These are phyloP conservation scores for Homarus americanus DNA, from an alignment of 1,140 invertebrate species.

Conservation along the genomic window DNA sequence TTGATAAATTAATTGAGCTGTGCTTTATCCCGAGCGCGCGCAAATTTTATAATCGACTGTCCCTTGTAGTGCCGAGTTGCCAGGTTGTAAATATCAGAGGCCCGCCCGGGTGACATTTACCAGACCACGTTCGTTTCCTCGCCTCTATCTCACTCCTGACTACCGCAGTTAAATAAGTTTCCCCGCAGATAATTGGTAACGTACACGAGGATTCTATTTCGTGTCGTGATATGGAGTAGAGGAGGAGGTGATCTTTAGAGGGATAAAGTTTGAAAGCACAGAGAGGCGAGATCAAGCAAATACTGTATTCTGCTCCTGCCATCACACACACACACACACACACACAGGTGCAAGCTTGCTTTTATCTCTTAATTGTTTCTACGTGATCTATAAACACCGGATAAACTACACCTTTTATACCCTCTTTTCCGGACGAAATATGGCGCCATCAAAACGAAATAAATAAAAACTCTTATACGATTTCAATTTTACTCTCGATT, in stretches of 20 bases:
- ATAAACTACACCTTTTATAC: neutral
- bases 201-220: too few relatives aligned
- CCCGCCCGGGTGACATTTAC: neutral
- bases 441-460: neutral
- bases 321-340: too few relatives aligned
- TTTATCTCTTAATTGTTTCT: neutral
- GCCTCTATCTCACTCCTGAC: too few relatives aligned
- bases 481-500: too few relatives aligned
- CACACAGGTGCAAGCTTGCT: neutral
- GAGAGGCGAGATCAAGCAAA: too few relatives aligned
- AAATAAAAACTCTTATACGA: too few relatives aligned
- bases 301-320: too few relatives aligned
- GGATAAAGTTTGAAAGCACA: too few relatives aligned
- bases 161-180: too few relatives aligned
- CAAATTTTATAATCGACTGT: constrained; percentile 17
- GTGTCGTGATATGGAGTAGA: too few relatives aligned
- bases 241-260: too few relatives aligned
- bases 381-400: neutral
- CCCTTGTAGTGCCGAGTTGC: neutral
- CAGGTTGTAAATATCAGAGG: neutral
- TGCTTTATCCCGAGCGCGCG: neutral
- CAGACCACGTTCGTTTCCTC: neutral
- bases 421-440: neutral
- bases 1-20: constrained; percentile 9
- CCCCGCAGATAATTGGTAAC: too few relatives aligned